Evolutionary conservation across 2,888 invertebrate genomes (phyloP).

Genomic region (Neoaliturus tenellus): DNA sequence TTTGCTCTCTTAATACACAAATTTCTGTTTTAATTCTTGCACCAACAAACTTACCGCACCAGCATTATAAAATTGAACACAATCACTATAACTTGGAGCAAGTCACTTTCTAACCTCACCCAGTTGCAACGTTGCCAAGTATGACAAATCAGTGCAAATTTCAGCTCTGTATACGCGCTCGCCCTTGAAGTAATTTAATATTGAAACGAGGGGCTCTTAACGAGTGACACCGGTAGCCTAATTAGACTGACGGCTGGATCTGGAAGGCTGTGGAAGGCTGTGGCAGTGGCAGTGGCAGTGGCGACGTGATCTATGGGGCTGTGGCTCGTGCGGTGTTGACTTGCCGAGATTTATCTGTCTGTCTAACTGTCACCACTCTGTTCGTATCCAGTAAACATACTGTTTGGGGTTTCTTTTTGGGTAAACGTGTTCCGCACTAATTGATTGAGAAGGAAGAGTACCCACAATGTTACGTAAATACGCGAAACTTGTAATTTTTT

Average conservation of each 20-base stretch:
- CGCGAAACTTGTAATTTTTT: too few species aligned
- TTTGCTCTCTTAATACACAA: too few species aligned
- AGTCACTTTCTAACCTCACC: conserved; percentile 5
- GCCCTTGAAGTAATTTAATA: conserved; percentile 11
- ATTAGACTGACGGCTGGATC: conserved; percentile 10
- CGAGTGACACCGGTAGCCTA: conserved; percentile 19
- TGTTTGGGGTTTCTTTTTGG: too few species aligned
- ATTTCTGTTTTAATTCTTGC: too few species aligned
- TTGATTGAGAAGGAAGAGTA: too few species aligned
- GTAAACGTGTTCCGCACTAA: too few species aligned
- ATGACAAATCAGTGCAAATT: conserved; percentile 25
- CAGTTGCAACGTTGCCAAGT: neutral
- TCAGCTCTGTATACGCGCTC: neutral
- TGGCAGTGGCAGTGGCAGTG: neutral
- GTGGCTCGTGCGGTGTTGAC: neutral
- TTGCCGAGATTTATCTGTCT: conserved; percentile 6
- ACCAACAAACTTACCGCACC: neutral
- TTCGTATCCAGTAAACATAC: too few species aligned
- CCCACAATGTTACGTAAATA: too few species aligned
- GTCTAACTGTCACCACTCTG: too few species aligned
- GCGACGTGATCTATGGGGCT: neutral
- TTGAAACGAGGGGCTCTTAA: neutral
- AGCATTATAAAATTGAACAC: too few species aligned
- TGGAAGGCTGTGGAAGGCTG: neutral
- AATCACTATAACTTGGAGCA: too few species aligned